Evolutionary conservation across 53 echinoderm and acorn worm genomes (phyloP).

Genomic region (Stichopus horrens): DNA sequence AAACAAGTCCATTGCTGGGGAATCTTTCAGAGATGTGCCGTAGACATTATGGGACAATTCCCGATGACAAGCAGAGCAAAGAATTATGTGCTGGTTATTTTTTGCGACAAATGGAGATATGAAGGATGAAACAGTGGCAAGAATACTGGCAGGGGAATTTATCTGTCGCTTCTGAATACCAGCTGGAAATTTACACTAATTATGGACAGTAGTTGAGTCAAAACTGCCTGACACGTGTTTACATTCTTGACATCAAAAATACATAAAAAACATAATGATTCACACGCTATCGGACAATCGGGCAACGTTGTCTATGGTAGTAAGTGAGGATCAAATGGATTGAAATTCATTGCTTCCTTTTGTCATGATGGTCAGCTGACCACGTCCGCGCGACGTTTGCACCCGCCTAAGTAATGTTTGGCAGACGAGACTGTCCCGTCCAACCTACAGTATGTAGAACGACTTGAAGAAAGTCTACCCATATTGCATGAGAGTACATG

Average conservation of each 20-base stretch:
- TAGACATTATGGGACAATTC: slow-evolving; percentile 51
- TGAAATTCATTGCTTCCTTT: not conserved
- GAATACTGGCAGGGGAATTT: slow-evolving; percentile 12
- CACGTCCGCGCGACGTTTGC: not conserved
- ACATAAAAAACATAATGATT: no score
- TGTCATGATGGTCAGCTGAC: not conserved
- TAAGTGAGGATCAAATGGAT: not conserved
- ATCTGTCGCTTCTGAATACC: not conserved
- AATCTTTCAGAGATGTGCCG: no score
- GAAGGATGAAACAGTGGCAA: slow-evolving; percentile 44
- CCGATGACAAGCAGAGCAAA: slow-evolving; percentile 61
- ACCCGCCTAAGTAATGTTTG: not conserved
- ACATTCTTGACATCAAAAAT: no score
- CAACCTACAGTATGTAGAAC: no score
- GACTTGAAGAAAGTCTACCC: no score
- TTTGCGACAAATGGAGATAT: no score
- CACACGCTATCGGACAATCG: no score
- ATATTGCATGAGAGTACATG: not conserved
- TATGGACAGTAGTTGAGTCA: not conserved
- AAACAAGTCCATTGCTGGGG: no score
- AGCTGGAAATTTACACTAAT: not conserved
- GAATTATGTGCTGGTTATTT: no score
- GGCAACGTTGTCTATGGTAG: not conserved
- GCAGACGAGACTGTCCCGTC: not conserved
- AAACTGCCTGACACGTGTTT: not conserved